These are phyloP conservation scores for Haliclystus octoradiatus DNA, from an alignment of 30 jellyfish, hydroid and myxozoan genomes.

Conservation along the genomic window DNA sequence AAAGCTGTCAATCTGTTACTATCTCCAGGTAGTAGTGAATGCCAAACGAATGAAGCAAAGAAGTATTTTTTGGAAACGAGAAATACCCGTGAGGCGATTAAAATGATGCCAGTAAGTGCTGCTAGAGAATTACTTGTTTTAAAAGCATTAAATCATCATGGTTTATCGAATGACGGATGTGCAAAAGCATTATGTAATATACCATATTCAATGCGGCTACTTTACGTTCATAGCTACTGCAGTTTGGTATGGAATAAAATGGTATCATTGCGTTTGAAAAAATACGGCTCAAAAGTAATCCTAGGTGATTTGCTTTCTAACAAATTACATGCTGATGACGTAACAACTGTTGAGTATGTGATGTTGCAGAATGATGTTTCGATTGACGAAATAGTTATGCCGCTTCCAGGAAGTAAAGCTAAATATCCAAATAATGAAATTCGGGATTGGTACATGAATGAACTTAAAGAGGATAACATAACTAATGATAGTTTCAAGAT, in stretches of 20 bases:
- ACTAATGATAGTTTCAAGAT: slow-evolving; percentile 13
- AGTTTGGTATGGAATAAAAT: slow-evolving; percentile 63
- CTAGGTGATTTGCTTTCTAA: slow-evolving; percentile 44
- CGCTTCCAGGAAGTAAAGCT: slow-evolving; percentile 53
- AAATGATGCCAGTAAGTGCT: slow-evolving; percentile 46
- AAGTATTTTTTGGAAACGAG: slow-evolving; percentile 17
- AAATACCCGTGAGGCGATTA: slow-evolving; percentile 28
- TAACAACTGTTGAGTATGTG: slow-evolving; percentile 8
- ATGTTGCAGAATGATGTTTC: not conserved
- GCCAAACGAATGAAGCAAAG: slow-evolving; percentile 35
- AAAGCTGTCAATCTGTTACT: slow-evolving; percentile 41
- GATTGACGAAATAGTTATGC: slow-evolving; percentile 36
- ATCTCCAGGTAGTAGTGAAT: slow-evolving; percentile 29
- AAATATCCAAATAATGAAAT: slow-evolving; percentile 17
- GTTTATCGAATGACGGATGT: slow-evolving; percentile 53
- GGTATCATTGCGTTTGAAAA: slow-evolving; percentile 18
- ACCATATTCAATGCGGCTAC: slow-evolving; percentile 35
- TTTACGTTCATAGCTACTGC: slow-evolving; percentile 74
- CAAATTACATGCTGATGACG: not conserved
- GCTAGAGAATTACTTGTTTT: slow-evolving; percentile 40
- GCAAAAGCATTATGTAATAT: slow-evolving; percentile 28
- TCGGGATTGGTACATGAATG: not conserved
- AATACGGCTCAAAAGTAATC: slow-evolving; percentile 11
- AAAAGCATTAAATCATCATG: slow-evolving; percentile 47
- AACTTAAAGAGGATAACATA: slow-evolving; percentile 22